A percentile compares a stretch with the other conserved stretches of the same genome.
Evolutionary conservation across 2,888 invertebrate genomes (phyloP).

Genomic region (Nemurella pictetii): DNA sequence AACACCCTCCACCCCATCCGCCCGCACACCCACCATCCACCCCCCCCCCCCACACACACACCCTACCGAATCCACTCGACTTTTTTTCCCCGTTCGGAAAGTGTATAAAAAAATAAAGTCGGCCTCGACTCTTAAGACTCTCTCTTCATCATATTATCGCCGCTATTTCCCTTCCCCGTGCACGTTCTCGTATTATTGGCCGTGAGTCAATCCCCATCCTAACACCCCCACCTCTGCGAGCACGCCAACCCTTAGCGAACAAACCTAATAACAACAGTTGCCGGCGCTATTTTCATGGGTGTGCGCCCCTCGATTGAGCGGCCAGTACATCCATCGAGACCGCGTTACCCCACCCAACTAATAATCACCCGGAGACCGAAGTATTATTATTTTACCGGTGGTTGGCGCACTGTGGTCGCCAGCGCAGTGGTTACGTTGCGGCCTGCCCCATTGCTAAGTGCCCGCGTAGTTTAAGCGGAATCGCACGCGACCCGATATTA

Average conservation of each 20-base stretch:
- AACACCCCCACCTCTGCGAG: neutral
- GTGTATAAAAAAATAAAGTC: neutral
- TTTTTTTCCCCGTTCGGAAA: neutral
- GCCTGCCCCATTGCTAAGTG: neutral
- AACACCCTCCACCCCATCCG: too few relatives aligned
- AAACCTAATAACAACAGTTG: neutral
- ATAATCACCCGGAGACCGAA: neutral
- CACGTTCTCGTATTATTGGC: neutral
- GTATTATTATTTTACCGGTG: neutral
- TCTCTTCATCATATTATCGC: neutral
- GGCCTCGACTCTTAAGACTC: neutral
- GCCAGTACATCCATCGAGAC: neutral
- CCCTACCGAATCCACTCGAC: neutral
- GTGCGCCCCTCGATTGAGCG: neutral
- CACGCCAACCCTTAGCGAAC: neutral
- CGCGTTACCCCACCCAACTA: neutral
- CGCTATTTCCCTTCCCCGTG: neutral
- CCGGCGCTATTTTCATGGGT: neutral
- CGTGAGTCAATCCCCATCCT: neutral
- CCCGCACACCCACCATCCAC: too few relatives aligned
- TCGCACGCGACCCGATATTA: neutral
- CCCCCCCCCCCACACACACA: too few relatives aligned
- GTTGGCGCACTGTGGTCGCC: neutral
- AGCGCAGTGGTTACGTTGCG: neutral
- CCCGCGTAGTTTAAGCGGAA: neutral